Evolutionary conservation across 2,888 invertebrate genomes (phyloP), one percentile per base, ranked within the genome.

Genomic region (Sphecodes monilicornis): DNA sequence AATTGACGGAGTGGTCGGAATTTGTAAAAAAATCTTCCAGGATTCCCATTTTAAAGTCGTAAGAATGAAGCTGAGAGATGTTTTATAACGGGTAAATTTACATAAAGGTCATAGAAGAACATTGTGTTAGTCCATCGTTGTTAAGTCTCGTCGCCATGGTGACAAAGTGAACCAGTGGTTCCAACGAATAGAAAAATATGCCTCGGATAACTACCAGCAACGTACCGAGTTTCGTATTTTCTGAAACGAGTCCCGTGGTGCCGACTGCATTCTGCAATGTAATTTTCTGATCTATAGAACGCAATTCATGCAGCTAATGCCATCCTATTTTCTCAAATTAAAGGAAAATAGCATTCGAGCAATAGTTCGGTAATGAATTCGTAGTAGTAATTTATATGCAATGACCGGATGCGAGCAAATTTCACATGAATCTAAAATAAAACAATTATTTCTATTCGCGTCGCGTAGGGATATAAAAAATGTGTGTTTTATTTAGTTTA

Each of bases 141-240:
- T 70, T 26, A n/a, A 43, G 46, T 16, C 29, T 16, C 39, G 13
- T 46, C 1, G 0, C 46, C 32, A 22, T 39, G 66, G 43, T 16
- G 46, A 78, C 43, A 4, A 11, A 13, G 36, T 13, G 36, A 57
- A 39, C 50, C 69, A 36, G 54, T 46, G 72, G 57, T 68, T 72
- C 26, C 66, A n/a, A 36, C 29, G 26, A 50, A 81, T 81, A 76
- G 69, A 81, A 84, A 84, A 76, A 64, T 81, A 81, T 60, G 60
- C 64, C 69, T 72, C n/a, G 41, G 83, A 73, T 73, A 69, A 73
- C 76, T 32, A 43, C 22, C 8, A 41, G 43, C 68, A 54, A 36
- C n/a, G 46, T 50, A 5, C 5, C 43, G 39, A 76, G 57, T 82
- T 82, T 82, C 46, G 50, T 43, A 75, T 66, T 82, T 78, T 73